These are phyloP conservation scores for Drosophila auraria DNA, from an alignment of 1,140 invertebrate species.

Conservation along the genomic window DNA sequence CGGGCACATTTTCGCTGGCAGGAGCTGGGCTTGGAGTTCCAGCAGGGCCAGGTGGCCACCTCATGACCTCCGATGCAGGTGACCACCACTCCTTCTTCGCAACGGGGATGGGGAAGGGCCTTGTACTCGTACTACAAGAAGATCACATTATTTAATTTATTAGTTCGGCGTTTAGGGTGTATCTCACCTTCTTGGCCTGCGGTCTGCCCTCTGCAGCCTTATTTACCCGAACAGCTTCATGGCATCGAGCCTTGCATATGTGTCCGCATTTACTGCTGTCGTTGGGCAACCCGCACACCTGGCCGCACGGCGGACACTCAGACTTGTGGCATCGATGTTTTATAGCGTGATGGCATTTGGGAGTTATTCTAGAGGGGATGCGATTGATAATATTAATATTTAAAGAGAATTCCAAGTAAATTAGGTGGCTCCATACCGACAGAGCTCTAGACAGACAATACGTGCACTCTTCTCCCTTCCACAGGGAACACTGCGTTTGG, in stretches of 20 bases:
- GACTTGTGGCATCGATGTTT: constrained; percentile 95
- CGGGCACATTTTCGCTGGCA: constrained; percentile 88
- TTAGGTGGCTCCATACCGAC: constrained; percentile 77
- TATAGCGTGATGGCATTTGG: constrained; percentile 92
- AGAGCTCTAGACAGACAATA: constrained; percentile 91
- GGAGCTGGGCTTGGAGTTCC: constrained; percentile 88
- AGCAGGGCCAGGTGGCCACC: constrained; percentile 90
- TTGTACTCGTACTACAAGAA: constrained; percentile 87
- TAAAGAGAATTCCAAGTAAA: fast-evolving
- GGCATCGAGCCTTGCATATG: constrained; percentile 91
- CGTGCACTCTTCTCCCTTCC: constrained; percentile 91
- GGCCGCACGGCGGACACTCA: constrained; percentile 92
- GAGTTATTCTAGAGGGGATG: constrained; percentile 86
- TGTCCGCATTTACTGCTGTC: constrained; percentile 89
- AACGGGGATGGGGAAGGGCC: constrained; percentile 89
- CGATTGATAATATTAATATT: neutral
- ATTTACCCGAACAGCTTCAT: constrained; percentile 90
- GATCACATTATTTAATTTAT: neutral
- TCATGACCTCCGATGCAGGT: constrained; percentile 94
- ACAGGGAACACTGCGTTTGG: constrained; percentile 93
- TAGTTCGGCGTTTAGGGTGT: neutral
- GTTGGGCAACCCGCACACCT: constrained; percentile 89
- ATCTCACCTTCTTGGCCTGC: constrained; percentile 45
- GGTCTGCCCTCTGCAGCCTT: constrained; percentile 33
- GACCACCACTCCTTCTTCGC: constrained; percentile 89